phyloP scores from a whole-genome alignment of 2,113 vertebrate genomes.

The Felis chaus region DNA sequence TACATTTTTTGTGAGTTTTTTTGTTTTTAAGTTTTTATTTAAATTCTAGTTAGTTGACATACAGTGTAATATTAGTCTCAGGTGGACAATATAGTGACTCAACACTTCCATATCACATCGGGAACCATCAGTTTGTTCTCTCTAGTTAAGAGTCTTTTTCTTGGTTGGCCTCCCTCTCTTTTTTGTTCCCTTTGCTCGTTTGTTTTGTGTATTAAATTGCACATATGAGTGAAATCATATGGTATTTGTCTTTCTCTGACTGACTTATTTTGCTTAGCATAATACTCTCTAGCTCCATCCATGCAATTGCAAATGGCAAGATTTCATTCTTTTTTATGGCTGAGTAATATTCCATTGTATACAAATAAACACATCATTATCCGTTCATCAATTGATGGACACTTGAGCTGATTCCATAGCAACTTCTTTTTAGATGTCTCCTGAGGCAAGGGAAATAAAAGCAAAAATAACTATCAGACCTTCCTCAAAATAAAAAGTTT shows the following conservation, averaged over 20 bases:
- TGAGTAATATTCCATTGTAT: neutral
- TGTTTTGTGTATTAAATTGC: neutral
- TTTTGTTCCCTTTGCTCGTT: neutral
- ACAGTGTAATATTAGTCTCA: neutral
- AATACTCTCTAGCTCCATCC: neutral
- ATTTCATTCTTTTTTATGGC: neutral
- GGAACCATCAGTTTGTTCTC: neutral
- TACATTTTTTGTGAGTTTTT: neutral
- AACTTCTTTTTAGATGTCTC: neutral
- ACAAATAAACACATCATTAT: neutral
- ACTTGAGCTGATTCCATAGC: neutral
- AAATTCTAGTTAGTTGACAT: neutral
- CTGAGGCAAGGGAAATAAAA: neutral
- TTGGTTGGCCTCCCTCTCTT: neutral
- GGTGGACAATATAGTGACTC: neutral
- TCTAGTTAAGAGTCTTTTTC: neutral
- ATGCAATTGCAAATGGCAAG: neutral
- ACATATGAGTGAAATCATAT: neutral
- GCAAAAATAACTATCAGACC: neutral
- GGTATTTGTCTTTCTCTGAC: neutral
- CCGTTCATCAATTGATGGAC: neutral
- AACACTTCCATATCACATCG: neutral
- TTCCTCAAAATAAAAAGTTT: neutral
- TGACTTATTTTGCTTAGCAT: neutral
- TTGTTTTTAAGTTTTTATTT: neutral